These are phyloP conservation scores for Microtus pennsylvanicus DNA, from an alignment of 2,113 vertebrate genomes.

Conservation along the genomic window DNA sequence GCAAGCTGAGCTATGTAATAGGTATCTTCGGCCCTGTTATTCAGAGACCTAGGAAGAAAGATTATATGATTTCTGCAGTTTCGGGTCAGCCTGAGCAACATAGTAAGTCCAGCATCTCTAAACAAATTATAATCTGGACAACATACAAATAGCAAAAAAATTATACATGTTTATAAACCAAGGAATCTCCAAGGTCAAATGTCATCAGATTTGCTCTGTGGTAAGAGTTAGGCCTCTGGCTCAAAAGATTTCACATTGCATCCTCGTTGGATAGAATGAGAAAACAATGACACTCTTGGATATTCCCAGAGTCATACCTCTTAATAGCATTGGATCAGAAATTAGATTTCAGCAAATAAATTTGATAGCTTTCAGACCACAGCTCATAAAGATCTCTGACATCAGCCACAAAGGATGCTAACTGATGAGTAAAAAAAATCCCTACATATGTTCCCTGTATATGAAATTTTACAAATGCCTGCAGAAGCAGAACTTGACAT, in stretches of 20 bases:
- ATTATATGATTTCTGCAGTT: neutral
- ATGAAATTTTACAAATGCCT: neutral
- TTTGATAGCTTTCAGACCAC: neutral
- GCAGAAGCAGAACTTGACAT: neutral
- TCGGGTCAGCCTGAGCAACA: neutral
- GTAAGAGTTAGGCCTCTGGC: neutral
- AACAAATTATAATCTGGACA: neutral
- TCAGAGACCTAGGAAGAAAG: neutral
- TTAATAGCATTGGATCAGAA: neutral
- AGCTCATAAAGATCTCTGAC: neutral
- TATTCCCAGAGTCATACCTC: neutral
- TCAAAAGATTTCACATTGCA: neutral
- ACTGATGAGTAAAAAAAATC: neutral
- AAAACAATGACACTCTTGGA: neutral
- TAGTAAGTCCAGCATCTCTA: neutral
- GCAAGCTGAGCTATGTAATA: neutral
- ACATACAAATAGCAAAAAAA: too few species aligned
- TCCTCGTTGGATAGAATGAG: neutral
- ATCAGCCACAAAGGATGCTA: neutral
- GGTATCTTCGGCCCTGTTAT: neutral
- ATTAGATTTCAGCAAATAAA: neutral
- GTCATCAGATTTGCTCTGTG: neutral
- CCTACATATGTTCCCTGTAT: neutral
- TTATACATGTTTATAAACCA: neutral
- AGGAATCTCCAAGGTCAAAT: neutral